Evolutionary conservation across 2,888 invertebrate genomes (phyloP), one percentile per base, ranked within the genome.

Genomic region (Nomada ruficornis): DNA sequence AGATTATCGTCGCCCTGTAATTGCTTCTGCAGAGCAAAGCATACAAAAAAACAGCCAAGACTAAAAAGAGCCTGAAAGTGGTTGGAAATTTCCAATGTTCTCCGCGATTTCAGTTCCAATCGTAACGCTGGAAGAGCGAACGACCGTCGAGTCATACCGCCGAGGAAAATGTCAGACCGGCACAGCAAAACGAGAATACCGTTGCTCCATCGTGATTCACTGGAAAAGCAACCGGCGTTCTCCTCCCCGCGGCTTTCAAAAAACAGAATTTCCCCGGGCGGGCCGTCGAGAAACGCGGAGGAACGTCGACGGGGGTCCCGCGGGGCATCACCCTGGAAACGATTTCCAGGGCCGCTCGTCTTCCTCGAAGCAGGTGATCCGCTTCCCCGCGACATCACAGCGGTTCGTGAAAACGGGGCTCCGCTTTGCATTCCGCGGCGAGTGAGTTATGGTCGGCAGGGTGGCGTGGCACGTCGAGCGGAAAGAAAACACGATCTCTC

Each of bases 401-500:
- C 15, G 65, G 29, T 11, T 60, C 57, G 62, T 23, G 72, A 57
- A 78, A 70, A 77, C 52, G 50, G 62, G 77, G 74, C 85, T 86
- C 36, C 7, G 79, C 26, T 88, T 88, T 86, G 84, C 85, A 88
- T 88, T 84, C 85, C 84, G 55, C 71, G 72, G 67, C 82, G 65
- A 84, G 71, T 84, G 84, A 88, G 70, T 86, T 88, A 86, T 80
- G 84, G 75, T 44, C 75, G 70, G 65, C 83, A 29, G 75, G 85
- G 86, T 79, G 84, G 62, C 52, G 77, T 64, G 74, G 77, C 63
- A 68, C 84, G 64, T 86, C 84, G 84, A 88, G 88, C 90, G 89
- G 86, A 89, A 91, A 90, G 87, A 89, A 89, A 90, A 88, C 86
- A 88, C 86, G 89, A 89, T 89, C 85, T 90, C 88, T 91, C 89